phyloP scores from a whole-genome alignment of 2,113 vertebrate species.

The Pitta sordida region DNA sequence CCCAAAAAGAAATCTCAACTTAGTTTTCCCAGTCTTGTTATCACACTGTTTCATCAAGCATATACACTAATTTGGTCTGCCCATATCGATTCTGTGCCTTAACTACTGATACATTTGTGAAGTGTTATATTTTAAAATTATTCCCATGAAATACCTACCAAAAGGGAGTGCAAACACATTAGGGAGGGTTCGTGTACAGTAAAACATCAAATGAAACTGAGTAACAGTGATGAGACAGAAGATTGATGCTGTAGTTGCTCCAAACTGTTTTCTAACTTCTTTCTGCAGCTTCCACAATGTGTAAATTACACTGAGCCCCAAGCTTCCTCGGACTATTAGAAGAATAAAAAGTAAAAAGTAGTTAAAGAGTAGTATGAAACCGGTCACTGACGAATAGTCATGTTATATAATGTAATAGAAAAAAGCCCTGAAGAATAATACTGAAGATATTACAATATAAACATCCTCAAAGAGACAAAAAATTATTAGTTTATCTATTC shows the following conservation, averaged over 20 bases:
- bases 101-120: neutral
- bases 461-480: neutral
- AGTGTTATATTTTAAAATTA: neutral
- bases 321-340: constrained; percentile 80
- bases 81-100: neutral
- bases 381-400: neutral
- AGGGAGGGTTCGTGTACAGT: constrained; percentile 91
- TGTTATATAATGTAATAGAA: accelerated
- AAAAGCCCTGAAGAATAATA: neutral
- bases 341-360: constrained; percentile 11
- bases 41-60: neutral
- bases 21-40: neutral
- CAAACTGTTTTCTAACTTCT: constrained; percentile 87
- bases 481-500: neutral
- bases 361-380: neutral
- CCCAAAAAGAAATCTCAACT: neutral
- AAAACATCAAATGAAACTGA: constrained; percentile 98
- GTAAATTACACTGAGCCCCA: constrained; percentile 81
- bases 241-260: constrained; percentile 79
- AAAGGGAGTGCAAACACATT: constrained; percentile 89
- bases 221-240: constrained; percentile 88
- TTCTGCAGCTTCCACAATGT: constrained; percentile 86
- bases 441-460: neutral
- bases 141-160: constrained; percentile 70
- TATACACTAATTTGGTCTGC: neutral